These are phyloP conservation scores for Periophthalmus modestus DNA, from an alignment of 2,113 vertebrate genomes.

Conservation along the genomic window DNA sequence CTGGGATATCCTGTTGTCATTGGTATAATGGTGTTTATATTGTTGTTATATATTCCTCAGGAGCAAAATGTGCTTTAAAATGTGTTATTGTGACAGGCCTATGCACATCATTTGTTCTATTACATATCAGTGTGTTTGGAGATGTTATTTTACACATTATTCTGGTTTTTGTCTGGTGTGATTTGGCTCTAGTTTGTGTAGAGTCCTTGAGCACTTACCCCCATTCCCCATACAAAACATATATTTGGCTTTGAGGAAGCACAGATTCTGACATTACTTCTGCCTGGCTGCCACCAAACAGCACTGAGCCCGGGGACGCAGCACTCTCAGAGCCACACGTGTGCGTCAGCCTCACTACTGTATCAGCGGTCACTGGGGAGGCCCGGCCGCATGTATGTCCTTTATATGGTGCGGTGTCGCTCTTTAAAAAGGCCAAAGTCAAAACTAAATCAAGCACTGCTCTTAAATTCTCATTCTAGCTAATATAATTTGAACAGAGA, in stretches of 20 bases:
- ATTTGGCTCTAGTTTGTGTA: conserved; percentile 46
- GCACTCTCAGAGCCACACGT: conserved; percentile 29
- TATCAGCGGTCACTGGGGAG: conserved; percentile 57
- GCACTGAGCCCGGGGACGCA: conserved; percentile 59
- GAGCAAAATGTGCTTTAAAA: too few species aligned
- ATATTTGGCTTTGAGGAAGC: conserved; percentile 61
- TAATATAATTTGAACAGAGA: background rate
- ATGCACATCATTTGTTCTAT: too few species aligned
- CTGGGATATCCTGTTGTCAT: too few species aligned
- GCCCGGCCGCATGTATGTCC: conserved; percentile 50
- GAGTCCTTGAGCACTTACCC: conserved; percentile 61
- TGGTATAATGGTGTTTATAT: too few species aligned
- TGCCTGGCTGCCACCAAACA: conserved; percentile 70
- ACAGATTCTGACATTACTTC: conserved; percentile 71
- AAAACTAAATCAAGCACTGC: background rate
- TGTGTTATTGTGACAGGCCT: too few species aligned
- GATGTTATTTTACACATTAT: background rate
- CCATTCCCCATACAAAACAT: conserved; percentile 32
- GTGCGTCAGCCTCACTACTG: conserved; percentile 41
- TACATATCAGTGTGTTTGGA: background rate
- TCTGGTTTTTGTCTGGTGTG: conserved; percentile 31
- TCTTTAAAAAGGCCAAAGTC: conserved; percentile 22
- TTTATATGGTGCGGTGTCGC: conserved; percentile 46
- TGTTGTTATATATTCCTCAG: too few species aligned
- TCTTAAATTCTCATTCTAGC: background rate